phyloP scores from a whole-genome alignment of 1,140 invertebrate species.

The Plectrocnemia conspersa region DNA sequence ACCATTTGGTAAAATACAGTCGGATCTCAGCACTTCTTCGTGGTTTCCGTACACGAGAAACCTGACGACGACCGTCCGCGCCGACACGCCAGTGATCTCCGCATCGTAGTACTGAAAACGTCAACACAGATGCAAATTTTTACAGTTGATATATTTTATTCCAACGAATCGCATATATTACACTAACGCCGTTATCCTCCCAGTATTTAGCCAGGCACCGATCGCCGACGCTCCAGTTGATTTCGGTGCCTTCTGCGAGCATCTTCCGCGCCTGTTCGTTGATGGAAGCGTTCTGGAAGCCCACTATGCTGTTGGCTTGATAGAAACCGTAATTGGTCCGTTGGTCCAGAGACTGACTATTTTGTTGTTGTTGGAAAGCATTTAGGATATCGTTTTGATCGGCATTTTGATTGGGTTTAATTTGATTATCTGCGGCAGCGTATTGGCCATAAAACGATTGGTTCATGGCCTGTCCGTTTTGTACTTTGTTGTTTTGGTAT shows the following conservation, averaged over 20 bases:
- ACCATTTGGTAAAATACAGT: conserved; percentile 66
- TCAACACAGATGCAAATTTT: too few species aligned
- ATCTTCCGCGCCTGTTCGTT: conserved; percentile 57
- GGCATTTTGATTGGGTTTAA: conserved; percentile 22
- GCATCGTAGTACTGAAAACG: conserved; percentile 78
- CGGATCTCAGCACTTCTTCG: conserved; percentile 77
- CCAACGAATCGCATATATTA: too few species aligned
- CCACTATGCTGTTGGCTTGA: conserved; percentile 54
- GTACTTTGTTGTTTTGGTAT: conserved; percentile 35
- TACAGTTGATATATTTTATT: not conserved
- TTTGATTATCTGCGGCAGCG: conserved; percentile 16
- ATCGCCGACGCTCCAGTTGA: conserved; percentile 72
- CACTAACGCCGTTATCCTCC: conserved; percentile 80
- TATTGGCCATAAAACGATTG: conserved; percentile 32
- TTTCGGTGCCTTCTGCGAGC: conserved; percentile 43
- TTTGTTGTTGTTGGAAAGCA: conserved; percentile 16
- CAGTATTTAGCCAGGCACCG: conserved; percentile 85
- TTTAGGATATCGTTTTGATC: conserved; percentile 25
- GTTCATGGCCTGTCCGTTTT: conserved; percentile 38
- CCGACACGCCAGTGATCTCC: conserved; percentile 70
- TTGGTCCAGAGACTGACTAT: conserved; percentile 17
- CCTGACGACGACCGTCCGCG: conserved; percentile 75
- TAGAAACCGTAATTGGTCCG: conserved; percentile 44
- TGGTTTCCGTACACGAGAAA: conserved; percentile 85
- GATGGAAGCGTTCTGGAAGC: conserved; percentile 56